These are phyloP conservation scores for Capitella teleta DNA, from an alignment of 1,140 invertebrate genomes.

Conservation along the genomic window DNA sequence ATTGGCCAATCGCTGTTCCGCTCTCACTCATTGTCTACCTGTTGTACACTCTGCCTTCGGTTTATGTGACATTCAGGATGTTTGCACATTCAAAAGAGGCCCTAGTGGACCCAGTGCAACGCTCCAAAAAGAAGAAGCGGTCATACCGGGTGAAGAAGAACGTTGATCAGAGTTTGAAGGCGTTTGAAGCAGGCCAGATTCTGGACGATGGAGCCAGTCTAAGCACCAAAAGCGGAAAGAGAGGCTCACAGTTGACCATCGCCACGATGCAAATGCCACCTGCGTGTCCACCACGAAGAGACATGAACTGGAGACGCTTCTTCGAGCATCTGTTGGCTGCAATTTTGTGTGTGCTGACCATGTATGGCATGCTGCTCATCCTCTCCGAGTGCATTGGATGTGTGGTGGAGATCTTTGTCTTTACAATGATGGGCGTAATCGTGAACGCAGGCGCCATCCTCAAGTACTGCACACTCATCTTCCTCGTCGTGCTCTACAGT, in stretches of 20 bases:
- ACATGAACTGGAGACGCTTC: constrained; percentile 10
- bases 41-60: constrained; percentile 30
- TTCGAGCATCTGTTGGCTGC: constrained; percentile 20
- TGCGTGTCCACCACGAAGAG: background rate
- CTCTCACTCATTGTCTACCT: constrained; percentile 20
- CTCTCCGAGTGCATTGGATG: constrained; percentile 28
- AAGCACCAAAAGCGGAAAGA: no score
- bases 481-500: constrained; percentile 37
- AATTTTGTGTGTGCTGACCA: constrained; percentile 23
- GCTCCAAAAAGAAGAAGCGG: background rate
- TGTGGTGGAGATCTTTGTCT: constrained; percentile 31
- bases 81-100: constrained; percentile 21
- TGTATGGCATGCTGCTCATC: constrained; percentile 27
- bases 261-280: background rate
- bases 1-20: constrained; percentile 21
- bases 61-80: constrained; percentile 29
- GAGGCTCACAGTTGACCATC: background rate
- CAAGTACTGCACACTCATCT: constrained; percentile 33
- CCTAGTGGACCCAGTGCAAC: background rate
- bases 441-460: constrained; percentile 36
- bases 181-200: background rate
- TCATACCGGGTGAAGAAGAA: constrained; percentile 7
- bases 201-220: background rate
- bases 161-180: constrained; percentile 7
- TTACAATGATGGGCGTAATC: constrained; percentile 40